Base-by-base conservation (phyloP, 2,113 vertebrate genomes). In the Diphyllodes magnificus region DNA sequence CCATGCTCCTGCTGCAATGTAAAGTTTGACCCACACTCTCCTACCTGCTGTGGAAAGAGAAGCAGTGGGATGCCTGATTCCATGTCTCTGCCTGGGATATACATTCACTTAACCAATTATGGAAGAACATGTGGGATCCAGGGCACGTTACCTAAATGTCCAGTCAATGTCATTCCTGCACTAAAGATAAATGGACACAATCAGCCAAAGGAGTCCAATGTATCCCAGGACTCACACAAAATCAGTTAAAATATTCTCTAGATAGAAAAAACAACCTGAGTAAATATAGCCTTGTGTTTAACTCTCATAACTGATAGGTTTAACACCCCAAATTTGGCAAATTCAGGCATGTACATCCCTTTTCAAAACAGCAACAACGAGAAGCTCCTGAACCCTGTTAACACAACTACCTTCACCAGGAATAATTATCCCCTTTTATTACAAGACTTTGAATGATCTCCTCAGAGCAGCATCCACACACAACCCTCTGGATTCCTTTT, bases 401-500 rank as follows among this genome's bases (percentile, higher is more conserved):
- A 11, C 61, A 70, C 5, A 1, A 2, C 70, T 7, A 84, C 81
- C 63, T 89, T 61, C 73, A 54, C 80, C 59, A 56, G 63, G 35
- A 86, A 80, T 49, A 92, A 92, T 84, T 22, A 92, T 11, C 88
- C 66, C 54, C 37, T 45, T 86, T 85, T 6, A 91, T 65, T 47
- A 59, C 79, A 61, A 84, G 73, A 65, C 82, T 80, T 49, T 0
- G 40, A 94, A 59, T 2, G 60, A 82, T 35, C 86, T 57, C 84
- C 56, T 86, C 50, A 35, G 49, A 94, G 93, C 84, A 86, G 81
- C 56, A 93, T 51, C 90, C 39, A 33, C 87, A 31, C 63, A 39
- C 45, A 92, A 63, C 47, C 87, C 68, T 39, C 77, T 22, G 65
- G 56, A 42, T 85, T 78, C 76, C 44, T 75, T 64, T 92, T 50